A percentile compares a stretch with the other conserved stretches of the same genome.
These are phyloP conservation scores for Phlogophora meticulosa DNA, from an alignment of 2,888 invertebrate genomes.

Conservation along the genomic window DNA sequence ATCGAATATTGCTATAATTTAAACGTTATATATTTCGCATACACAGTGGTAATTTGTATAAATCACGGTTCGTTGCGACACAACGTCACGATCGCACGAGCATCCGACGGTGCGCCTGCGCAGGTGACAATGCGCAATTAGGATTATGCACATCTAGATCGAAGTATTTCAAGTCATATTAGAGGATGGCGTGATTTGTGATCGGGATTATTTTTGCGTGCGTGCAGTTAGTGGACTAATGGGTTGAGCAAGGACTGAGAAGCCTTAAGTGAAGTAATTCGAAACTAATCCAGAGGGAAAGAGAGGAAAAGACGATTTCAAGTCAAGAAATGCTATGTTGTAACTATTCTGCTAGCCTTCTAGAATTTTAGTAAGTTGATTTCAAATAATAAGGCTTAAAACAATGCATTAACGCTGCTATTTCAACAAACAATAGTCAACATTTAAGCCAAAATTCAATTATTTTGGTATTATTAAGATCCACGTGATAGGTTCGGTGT, in stretches of 20 bases:
- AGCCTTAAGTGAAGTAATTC: not conserved
- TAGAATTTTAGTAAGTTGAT: not conserved
- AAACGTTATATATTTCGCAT: slow-evolving; percentile 79
- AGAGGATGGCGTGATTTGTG: slow-evolving; percentile 51
- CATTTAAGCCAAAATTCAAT: slow-evolving; percentile 46
- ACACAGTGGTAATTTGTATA: slow-evolving; percentile 81
- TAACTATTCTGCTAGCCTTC: not conserved
- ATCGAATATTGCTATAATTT: slow-evolving; percentile 78
- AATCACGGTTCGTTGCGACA: slow-evolving; percentile 80
- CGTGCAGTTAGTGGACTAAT: slow-evolving; percentile 30
- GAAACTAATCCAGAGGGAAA: not conserved
- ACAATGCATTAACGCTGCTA: not conserved
- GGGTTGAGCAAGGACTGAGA: slow-evolving; percentile 14
- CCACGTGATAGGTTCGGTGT: slow-evolving; percentile 55
- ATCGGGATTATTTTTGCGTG: slow-evolving; percentile 50
- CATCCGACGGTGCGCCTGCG: slow-evolving; percentile 62
- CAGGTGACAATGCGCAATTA: slow-evolving; percentile 84
- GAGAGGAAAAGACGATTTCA: not conserved
- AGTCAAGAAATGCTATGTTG: not conserved
- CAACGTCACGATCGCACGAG: slow-evolving; percentile 83
- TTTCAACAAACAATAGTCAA: slow-evolving; percentile 27
- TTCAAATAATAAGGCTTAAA: not conserved
- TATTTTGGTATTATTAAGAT: slow-evolving; percentile 54
- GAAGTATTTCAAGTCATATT: slow-evolving; percentile 60
- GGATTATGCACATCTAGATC: slow-evolving; percentile 73